Percentiles rank a stretch among this genome's conserved stretches.
Conservation (phyloP, 2,113 vertebrate genomes). For the Rhipidura dahli region DNA sequence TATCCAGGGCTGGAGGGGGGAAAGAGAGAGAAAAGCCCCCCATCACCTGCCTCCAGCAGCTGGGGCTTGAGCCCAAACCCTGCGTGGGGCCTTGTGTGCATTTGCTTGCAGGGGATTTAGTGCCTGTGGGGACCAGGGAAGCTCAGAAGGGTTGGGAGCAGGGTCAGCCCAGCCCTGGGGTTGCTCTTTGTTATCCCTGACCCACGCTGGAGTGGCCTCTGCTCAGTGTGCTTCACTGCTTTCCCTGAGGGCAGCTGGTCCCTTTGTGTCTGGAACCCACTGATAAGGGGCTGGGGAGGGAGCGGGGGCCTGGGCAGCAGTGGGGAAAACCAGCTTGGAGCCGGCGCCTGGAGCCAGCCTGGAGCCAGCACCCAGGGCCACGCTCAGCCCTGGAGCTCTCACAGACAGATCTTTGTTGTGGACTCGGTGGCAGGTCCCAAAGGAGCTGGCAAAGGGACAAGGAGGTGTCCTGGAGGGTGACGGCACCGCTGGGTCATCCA, state of each 20-base stretch:
- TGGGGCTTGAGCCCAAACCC: not conserved
- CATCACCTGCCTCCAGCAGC: not conserved
- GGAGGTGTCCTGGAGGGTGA: not conserved
- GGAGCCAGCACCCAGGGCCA: not conserved
- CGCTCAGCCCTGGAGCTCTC: not conserved
- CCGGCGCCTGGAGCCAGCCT: not conserved
- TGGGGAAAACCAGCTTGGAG: not conserved
- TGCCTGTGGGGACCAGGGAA: not conserved
- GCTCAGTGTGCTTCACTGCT: not conserved
- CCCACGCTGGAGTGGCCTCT: not conserved
- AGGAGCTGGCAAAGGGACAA: not conserved
- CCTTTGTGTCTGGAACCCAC: not conserved
- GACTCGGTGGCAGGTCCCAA: not conserved
- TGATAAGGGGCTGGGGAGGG: not conserved
- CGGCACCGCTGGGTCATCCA: no score
- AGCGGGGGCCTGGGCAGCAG: not conserved
- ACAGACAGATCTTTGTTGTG: not conserved
- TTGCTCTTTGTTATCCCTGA: not conserved
- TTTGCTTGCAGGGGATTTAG: not conserved
- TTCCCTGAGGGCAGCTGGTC: not conserved
- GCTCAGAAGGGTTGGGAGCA: accelerated
- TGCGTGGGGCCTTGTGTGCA: accelerated
- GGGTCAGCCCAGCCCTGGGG: not conserved
- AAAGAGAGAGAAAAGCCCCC: not conserved
- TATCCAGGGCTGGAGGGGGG: not conserved